Base-by-base conservation (phyloP, 1,140 invertebrate species). In the Pomacea maculata region DNA sequence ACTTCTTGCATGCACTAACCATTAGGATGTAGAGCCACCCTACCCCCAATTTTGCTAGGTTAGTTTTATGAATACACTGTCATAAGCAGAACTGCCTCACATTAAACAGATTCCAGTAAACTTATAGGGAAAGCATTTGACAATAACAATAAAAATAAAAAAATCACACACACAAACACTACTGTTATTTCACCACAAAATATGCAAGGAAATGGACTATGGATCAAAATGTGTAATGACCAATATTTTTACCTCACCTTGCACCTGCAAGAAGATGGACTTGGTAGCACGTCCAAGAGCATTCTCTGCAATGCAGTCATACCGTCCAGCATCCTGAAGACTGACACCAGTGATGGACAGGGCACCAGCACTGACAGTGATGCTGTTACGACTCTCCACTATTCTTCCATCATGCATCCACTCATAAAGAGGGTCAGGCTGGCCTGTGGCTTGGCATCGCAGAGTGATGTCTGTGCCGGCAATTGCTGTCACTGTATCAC, bases 241-340 rank as follows among this genome's bases (percentile, higher is more conserved):
- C 15, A 17, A 8, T 61, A 9, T 17, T 17, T 17, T 14, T 17
- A n/a, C 17, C 81, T 75, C 77, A 84, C 83, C 81, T 65, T 81
- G 78, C 11, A 84, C 81, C 61, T 83, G 78, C 17, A 88, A 72
- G 67, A 75, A 80, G 17, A 88, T 83, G 63, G 85, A 84, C 78
- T 84, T 87, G 45, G 83, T 82, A 4, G 84, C 83, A 76, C 86
- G 83, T 8, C 86, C 86, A 87, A 95, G 93, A 79, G 94, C 93
- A 90, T 98, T 98, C 70, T 94, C 93, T 0, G 96, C 95, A 11
- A 94, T 94, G 88, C 97, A 98, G 91, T 97, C 96, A 91, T 98
- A 98, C 21, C 94, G 93, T n/a, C 97, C 97, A 73, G 94, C 93
- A 87, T 97, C 96, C 52, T 92, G 90, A 29, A 93, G 84, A 5